Evolutionary conservation across 2,113 vertebrate species (phyloP), one percentile per base, ranked within the genome.

Genomic region (Phyllopteryx taeniolatus): DNA sequence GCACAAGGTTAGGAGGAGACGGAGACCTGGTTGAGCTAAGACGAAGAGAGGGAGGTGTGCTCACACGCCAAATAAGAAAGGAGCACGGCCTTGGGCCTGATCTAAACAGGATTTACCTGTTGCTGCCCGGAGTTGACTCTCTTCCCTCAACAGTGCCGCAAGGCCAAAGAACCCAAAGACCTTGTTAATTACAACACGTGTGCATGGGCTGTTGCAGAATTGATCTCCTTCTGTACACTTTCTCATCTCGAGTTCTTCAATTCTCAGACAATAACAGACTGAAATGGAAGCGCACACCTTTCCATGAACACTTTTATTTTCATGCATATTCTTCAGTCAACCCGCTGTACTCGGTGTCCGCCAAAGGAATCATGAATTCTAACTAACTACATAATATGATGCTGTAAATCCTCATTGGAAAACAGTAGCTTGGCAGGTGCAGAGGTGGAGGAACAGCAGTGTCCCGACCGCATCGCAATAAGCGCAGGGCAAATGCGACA

Each of bases 91-190:
- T 78, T 59, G 82, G 87, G 88, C 82, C 77, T 79, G 83, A 90
- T 80, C 72, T 72, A 78, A 91, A 91, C 90, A 87, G 84, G 90
- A 90, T 91, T 86, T 90, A 91, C 86, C 89, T 91, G 90, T 86
- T 83, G 83, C 79, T 76, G 82, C 85, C 84, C 74, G 63, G 31
- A 79, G 83, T 81, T 86, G 81, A 82, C 81, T 83, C 54, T 33
- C 76, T 82, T 75, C 78, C 83, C 80, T 88, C 81, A 59, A 51
- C 70, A 53, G 33, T 0, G 75, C 87, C 31, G 71, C 87, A 11
- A 79, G 85, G 78, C 64, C 62, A 49, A 60, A 74, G 83, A 81
- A 81, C 79, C 75, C 70, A 59, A 67, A 83, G 66, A 84, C 72
- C 77, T 83, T 15, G n/a, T 86, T 87, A 89, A 85, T 90, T 82